Base-by-base conservation (phyloP, 2,797 vertebrate species). In the Paedocypris micromegethes region DNA sequence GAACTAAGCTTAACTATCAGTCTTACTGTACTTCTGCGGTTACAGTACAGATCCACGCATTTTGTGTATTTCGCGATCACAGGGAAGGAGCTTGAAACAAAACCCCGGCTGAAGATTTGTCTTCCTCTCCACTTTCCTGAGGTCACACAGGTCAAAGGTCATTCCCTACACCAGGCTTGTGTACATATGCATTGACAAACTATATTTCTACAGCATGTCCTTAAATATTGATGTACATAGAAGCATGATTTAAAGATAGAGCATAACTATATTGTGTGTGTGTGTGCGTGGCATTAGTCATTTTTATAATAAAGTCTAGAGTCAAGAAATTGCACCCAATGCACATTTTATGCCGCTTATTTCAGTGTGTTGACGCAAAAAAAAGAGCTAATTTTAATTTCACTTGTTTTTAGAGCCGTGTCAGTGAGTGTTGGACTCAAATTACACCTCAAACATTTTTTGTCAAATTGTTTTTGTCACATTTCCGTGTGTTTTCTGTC, bases 211-310 rank as follows among this genome's bases (percentile, higher is more conserved):
- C 81, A 90, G 94, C 95, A 95, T 93, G 94, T 80, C 83, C 44
- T 85, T 86, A 87, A 84, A 87, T 84, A 65, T 82, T 65, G 74
- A 82, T 89, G 90, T 93, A 92, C 86, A 92, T 85, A 94, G 88
- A 78, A 84, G 94, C 95, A 96, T 94, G 94, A 89, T 86, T 83
- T 81, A 74, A 90, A 84, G 82, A 83, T 81, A 82, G 85, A 83
- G 64, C 71, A 82, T 84, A 77, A 84, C 78, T 86, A 84, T 84
- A 86, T 85, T 86, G 86, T 90, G 86, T 86, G 84, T 76, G 23
- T 23, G 23, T 23, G 23, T 23, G 82, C 88, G 86, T 89, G 88
- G 86, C 87, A 83, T 83, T 83, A 88, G 82, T 86, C 82, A 75
- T 83, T 89, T 91, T 89, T 79, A 90, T 90, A 91, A 91, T 90